These are phyloP conservation scores for Chironomus tentans DNA, from an alignment of 2,888 invertebrate species.

Conservation along the genomic window DNA sequence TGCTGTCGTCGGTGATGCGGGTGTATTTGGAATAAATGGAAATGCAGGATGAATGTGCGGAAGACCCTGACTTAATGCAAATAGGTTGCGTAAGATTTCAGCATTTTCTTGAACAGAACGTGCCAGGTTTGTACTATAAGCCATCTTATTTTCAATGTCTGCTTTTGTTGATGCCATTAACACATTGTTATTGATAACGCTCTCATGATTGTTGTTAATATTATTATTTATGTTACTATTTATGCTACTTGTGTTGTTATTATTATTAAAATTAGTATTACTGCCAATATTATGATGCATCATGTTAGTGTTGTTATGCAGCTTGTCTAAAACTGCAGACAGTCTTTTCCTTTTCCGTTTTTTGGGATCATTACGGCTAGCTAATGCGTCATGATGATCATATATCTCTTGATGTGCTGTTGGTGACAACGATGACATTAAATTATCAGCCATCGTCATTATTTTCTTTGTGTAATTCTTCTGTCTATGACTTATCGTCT, in stretches of 20 bases:
- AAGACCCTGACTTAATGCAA: slow-evolving; percentile 30
- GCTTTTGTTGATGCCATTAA: neutral
- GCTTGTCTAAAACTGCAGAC: slow-evolving; percentile 70
- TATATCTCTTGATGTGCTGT: neutral
- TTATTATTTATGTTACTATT: too few species aligned
- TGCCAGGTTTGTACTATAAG: slow-evolving; percentile 2
- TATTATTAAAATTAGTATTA: slow-evolving; percentile 24
- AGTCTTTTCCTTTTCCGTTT: slow-evolving; percentile 63
- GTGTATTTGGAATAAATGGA: slow-evolving; percentile 32
- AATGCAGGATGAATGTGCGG: slow-evolving; percentile 31
- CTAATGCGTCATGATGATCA: neutral
- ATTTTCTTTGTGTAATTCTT: neutral
- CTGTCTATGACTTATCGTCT: neutral
- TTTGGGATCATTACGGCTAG: slow-evolving; percentile 17
- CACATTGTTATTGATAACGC: slow-evolving; percentile 23
- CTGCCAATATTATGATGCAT: slow-evolving; percentile 36
- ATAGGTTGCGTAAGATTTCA: slow-evolving; percentile 12
- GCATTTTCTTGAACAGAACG: slow-evolving; percentile 18
- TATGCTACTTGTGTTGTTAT: too few species aligned
- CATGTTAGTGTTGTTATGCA: slow-evolving; percentile 47
- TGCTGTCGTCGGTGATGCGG: slow-evolving; percentile 31
- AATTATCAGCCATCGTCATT: slow-evolving; percentile 25
- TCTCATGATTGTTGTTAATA: slow-evolving; percentile 28
- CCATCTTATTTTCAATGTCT: neutral
- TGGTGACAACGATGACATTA: neutral